Evolutionary conservation across 2,797 vertebrate genomes (phyloP).

Genomic region (Threskiornis aethiopicus): DNA sequence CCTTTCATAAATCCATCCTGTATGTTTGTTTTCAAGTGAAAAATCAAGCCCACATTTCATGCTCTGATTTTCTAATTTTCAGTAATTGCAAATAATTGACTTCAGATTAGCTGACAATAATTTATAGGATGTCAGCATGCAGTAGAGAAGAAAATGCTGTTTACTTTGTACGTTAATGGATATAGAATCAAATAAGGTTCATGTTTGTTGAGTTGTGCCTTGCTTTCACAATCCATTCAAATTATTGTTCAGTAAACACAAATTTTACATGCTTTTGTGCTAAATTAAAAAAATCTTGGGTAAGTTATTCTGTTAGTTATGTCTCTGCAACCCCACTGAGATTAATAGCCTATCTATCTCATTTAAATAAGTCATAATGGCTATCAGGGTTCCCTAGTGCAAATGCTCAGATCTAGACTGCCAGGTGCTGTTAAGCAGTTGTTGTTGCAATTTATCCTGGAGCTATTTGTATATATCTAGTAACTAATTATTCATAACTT

Average conservation of each 20-base stretch:
- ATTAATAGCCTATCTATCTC: not conserved
- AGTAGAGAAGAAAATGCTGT: not conserved
- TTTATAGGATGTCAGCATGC: not conserved
- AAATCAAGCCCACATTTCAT: not conserved
- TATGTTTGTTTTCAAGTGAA: not conserved
- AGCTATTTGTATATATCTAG: constrained; percentile 10
- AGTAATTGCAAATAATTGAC: constrained; percentile 18
- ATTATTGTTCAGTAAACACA: not conserved
- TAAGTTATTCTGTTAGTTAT: not conserved
- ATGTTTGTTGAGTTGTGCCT: not conserved
- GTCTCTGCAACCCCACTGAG: not conserved
- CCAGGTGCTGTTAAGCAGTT: not conserved
- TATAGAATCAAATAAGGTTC: not conserved
- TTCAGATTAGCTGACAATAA: constrained; percentile 12
- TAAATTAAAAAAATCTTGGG: not conserved
- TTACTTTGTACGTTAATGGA: not conserved
- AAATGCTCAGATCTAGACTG: not conserved
- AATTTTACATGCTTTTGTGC: not conserved
- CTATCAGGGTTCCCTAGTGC: not conserved
- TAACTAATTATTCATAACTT: constrained; percentile 4
- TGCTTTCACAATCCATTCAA: not conserved
- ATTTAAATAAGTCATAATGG: not conserved
- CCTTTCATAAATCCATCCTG: not conserved
- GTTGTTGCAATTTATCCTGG: not conserved
- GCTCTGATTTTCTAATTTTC: not conserved